A percentile compares a stretch with the other conserved stretches of the same genome.
Conservation (phyloP, 2,113 vertebrate species). For the Sinocyclocheilus anophthalmus region DNA sequence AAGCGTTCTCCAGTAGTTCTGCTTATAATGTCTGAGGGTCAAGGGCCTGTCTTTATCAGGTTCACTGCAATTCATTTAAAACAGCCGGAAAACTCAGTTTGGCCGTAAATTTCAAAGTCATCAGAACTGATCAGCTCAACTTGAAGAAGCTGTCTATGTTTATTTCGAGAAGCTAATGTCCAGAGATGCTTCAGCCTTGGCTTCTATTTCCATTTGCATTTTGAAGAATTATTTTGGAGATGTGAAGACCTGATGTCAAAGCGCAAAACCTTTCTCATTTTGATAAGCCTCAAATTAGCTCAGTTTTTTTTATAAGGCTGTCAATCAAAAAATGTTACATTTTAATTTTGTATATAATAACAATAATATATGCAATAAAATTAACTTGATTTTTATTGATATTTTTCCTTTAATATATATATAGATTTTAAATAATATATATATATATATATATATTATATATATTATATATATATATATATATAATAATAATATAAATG, state of each 20-base stretch:
- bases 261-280: not conserved
- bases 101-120: not conserved
- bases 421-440: too few species aligned
- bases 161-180: not conserved
- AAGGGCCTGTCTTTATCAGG: not conserved
- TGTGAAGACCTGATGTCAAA: constrained; percentile 56
- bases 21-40: not conserved
- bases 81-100: not conserved
- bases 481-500: too few species aligned
- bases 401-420: too few species aligned
- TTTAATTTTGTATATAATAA: too few species aligned
- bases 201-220: constrained; percentile 42
- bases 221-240: constrained; percentile 59
- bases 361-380: too few species aligned
- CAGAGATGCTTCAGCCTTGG: constrained; percentile 22
- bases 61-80: not conserved
- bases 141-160: not conserved
- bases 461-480: too few species aligned
- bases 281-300: too few species aligned
- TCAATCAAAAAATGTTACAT: too few species aligned
- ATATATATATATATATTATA: too few species aligned
- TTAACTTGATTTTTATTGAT: too few species aligned
- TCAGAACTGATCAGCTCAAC: not conserved
- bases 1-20: constrained; percentile 53
- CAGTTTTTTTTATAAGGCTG: too few species aligned